Conservation (phyloP, 2,113 vertebrate genomes). For the Macquaria ambigua region DNA sequence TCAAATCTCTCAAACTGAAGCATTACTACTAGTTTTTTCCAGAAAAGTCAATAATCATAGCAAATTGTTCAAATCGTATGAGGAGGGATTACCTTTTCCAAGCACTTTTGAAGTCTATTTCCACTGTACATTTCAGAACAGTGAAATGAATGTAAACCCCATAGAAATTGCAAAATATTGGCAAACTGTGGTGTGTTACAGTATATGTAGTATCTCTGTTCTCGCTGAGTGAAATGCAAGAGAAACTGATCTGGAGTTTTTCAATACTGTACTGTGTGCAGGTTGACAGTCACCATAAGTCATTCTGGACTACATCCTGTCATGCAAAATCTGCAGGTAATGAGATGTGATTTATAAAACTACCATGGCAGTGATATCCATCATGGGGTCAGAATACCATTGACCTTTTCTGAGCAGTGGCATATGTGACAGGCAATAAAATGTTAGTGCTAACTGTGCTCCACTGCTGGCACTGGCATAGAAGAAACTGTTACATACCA, state of each 20-base stretch:
- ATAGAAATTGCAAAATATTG: not conserved
- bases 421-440: constrained; percentile 17
- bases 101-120: not conserved
- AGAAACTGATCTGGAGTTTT: not conserved
- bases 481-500: not conserved
- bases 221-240: not conserved
- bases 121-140: not conserved
- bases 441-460: constrained; percentile 1
- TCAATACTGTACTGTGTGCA: not conserved
- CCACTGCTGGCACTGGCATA: not conserved
- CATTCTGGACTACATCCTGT: constrained; percentile 4
- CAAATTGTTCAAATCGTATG: not conserved
- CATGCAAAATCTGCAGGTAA: constrained; percentile 10
- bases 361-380: constrained; percentile 29
- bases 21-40: not conserved
- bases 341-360: constrained; percentile 31
- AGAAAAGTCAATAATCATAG: not conserved
- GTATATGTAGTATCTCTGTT: not conserved
- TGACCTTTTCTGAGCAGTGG: constrained; percentile 25
- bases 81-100: not conserved
- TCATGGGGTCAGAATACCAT: not conserved
- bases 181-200: not conserved
- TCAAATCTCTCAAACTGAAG: not conserved
- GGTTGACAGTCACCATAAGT: not conserved
- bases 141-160: not conserved